Percentiles rank a stretch among this genome's conserved stretches.
Evolutionary conservation across 2,797 vertebrate species (phyloP).

Genomic region (Macropodus opercularis): DNA sequence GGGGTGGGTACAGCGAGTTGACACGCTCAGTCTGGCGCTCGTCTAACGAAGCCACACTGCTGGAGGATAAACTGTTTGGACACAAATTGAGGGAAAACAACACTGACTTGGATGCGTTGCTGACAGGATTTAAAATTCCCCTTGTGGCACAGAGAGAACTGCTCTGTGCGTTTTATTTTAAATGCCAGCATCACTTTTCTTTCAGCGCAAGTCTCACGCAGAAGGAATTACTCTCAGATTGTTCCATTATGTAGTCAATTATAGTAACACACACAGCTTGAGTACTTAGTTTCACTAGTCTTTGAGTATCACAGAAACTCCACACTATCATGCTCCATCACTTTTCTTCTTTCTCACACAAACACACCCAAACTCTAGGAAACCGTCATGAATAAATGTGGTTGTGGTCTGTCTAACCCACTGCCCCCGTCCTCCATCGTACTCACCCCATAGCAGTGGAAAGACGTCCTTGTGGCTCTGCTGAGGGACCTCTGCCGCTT

Average conservation of each 20-base stretch:
- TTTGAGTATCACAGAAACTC: slow-evolving; percentile 4
- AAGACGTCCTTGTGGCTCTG: slow-evolving; percentile 36
- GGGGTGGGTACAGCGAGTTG: slow-evolving; percentile 23
- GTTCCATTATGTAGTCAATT: slow-evolving; percentile 45
- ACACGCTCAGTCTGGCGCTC: slow-evolving; percentile 21
- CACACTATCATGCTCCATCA: slow-evolving; percentile 2
- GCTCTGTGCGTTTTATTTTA: slow-evolving; percentile 19
- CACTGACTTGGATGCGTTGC: neutral
- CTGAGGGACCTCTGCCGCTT: slow-evolving; percentile 14
- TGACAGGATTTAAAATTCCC: neutral
- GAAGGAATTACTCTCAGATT: slow-evolving; percentile 28
- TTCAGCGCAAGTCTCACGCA: slow-evolving; percentile 13
- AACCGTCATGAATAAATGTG: slow-evolving; percentile 26
- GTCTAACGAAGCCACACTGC: slow-evolving; percentile 2
- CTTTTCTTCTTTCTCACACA: neutral
- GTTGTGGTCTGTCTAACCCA: slow-evolving; percentile 34
- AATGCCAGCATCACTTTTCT: slow-evolving; percentile 25
- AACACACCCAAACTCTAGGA: slow-evolving; percentile 1
- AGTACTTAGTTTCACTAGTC: neutral
- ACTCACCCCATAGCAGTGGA: slow-evolving; percentile 70
- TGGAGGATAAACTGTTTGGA: slow-evolving; percentile 25
- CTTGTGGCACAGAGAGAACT: neutral
- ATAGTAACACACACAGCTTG: slow-evolving; percentile 19
- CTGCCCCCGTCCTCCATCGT: neutral
- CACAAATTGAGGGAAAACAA: slow-evolving; percentile 23